These are phyloP conservation scores for Ormia ochracea DNA, from an alignment of 2,888 invertebrate genomes.

Conservation along the genomic window DNA sequence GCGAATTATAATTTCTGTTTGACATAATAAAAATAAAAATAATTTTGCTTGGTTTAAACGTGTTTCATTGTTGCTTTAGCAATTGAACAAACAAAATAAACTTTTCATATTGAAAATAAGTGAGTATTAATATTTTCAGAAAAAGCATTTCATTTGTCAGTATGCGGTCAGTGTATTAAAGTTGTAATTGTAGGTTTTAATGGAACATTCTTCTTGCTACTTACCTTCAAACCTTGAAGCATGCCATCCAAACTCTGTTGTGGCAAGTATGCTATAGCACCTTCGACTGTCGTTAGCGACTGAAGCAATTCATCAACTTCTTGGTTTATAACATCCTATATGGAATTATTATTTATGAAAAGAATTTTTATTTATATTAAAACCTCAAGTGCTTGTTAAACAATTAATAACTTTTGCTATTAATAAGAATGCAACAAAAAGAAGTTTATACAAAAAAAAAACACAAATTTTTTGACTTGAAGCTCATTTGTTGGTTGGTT, in stretches of 20 bases:
- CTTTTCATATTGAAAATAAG: constrained; percentile 26
- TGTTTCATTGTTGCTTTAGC: constrained; percentile 34
- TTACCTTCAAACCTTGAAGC: constrained; percentile 85
- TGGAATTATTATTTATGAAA: constrained; percentile 50
- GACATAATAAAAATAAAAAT: not conserved
- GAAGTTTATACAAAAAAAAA: constrained; percentile 1
- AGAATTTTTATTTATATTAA: constrained; percentile 18
- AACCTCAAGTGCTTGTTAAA: not conserved
- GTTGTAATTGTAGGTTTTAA: not conserved
- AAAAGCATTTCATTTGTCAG: constrained; percentile 45
- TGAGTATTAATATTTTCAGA: constrained; percentile 23
- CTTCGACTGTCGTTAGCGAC: constrained; percentile 83
- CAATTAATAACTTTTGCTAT: not conserved
- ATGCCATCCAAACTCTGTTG: constrained; percentile 84
- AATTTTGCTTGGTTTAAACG: not conserved
- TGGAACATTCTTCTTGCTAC: constrained; percentile 40
- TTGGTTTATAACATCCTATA: constrained; percentile 81
- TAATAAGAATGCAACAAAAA: not conserved
- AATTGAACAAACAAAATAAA: constrained; percentile 48
- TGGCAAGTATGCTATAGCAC: constrained; percentile 82
- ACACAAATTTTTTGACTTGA: constrained; percentile 10
- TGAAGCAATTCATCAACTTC: constrained; percentile 84
- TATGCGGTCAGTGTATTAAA: constrained; percentile 17
- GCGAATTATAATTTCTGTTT: not conserved
- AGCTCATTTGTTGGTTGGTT: constrained; percentile 8